Evolutionary conservation across 2,797 vertebrate genomes (phyloP), one percentile per base, ranked within the genome.

Genomic region (Rhodeus uyekii): DNA sequence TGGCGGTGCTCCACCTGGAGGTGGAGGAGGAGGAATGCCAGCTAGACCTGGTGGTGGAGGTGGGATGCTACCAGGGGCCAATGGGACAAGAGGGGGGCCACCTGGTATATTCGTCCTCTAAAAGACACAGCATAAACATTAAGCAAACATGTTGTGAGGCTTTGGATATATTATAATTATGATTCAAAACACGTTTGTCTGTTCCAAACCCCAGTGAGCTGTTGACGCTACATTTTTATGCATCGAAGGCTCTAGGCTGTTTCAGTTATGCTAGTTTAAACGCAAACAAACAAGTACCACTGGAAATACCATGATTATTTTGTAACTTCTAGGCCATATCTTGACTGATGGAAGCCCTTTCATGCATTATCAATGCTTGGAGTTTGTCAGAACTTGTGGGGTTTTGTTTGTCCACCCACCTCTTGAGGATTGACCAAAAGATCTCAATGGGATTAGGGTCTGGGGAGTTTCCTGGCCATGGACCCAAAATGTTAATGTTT

Each of bases 21-120:
- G 87, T 4, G 87, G 94, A 7, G 91, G 94, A 8, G 91, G 88
- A 48, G 92, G 93, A 71, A 92, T 84, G 14, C 65, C 91, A 76
- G 65, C 90, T 64, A 90, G 86, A 72, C 93, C 89, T 36, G 84
- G 84, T 89, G 95, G 50, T 55, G 94, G 84, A 89, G 94, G 94
- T 29, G 84, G 78, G 36, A 63, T 24, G 27, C 94, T 94, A 88
- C 95, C 95, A 5, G 94, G 93, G 29, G 92, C 90, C 86, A 81
- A 63, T n/a, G 87, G 80, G 12, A 80, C 38, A 2, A 85, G 46
- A 50, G 85, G 83, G 38, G 86, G 85, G 13, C 86, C 87, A 8
- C 87, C 89, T 9, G 87, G 87, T 60, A 88, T 76, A 53, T 24
- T 83, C 13, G 82, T 60, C 60, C 87, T 83, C 87, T 89, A 64